Evolutionary conservation across 2,797 vertebrate genomes (phyloP).

Genomic region (Arctocebus calabarensis): DNA sequence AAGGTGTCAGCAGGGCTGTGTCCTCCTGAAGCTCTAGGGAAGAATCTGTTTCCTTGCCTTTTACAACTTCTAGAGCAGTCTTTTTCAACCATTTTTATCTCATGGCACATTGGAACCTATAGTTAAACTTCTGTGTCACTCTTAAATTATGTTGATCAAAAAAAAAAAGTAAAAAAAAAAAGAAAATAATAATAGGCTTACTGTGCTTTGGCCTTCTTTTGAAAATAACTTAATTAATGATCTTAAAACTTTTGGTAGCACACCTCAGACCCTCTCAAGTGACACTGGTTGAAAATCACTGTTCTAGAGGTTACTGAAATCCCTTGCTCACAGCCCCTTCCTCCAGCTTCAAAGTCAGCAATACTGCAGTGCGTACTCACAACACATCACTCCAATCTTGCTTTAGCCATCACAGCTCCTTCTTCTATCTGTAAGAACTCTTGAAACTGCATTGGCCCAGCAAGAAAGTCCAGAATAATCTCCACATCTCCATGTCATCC

Average conservation of each 20-base stretch:
- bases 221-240: no score
- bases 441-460: neutral
- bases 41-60: neutral
- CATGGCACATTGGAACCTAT: no score
- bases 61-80: neutral
- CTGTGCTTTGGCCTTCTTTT: no score
- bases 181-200: no score
- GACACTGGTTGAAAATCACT: no score
- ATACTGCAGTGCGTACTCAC: no score
- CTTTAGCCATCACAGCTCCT: neutral
- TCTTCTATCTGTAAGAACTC: neutral
- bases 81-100: no score
- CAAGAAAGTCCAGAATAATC: neutral
- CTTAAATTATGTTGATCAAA: no score
- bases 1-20: neutral
- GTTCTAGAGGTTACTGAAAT: neutral
- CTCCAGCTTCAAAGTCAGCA: neutral
- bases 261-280: no score
- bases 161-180: no score
- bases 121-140: no score
- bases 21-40: neutral
- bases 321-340: neutral
- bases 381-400: neutral
- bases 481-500: neutral
- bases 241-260: no score